These are phyloP conservation scores for Urocolius indicus DNA, from an alignment of 2,113 vertebrate genomes.

Conservation along the genomic window DNA sequence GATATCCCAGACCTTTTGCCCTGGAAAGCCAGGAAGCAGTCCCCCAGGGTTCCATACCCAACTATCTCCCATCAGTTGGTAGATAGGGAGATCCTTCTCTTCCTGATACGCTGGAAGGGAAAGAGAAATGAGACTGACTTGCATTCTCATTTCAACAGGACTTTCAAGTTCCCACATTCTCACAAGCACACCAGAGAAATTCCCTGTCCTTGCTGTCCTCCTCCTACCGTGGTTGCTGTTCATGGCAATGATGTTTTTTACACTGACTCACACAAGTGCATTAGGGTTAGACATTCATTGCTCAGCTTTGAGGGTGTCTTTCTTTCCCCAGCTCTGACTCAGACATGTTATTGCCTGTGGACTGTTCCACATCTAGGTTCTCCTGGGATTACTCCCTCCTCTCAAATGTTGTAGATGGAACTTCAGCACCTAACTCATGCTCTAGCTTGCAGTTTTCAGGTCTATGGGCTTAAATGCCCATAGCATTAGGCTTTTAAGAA, in stretches of 20 bases:
- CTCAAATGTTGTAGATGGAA: neutral
- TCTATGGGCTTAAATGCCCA: neutral
- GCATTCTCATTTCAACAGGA: neutral
- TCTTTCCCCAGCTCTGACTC: neutral
- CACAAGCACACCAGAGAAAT: neutral
- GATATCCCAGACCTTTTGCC: neutral
- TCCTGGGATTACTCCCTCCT: neutral
- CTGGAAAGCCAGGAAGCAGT: neutral
- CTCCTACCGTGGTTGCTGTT: neutral
- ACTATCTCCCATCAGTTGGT: neutral
- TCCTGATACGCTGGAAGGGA: fast-evolving
- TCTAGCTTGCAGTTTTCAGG: neutral
- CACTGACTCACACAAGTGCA: too few species aligned
- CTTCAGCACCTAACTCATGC: neutral
- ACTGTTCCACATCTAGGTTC: neutral
- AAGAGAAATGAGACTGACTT: neutral
- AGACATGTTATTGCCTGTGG: fast-evolving
- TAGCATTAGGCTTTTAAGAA: neutral
- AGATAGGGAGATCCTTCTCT: neutral
- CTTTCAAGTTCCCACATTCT: neutral
- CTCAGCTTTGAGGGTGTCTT: neutral
- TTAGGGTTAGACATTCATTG: neutral
- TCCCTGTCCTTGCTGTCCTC: neutral
- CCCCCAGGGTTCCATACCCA: neutral
- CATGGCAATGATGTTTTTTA: neutral